phyloP scores from a whole-genome alignment of 2,113 vertebrate genomes.

The Ptychochromis oligacanthus region DNA sequence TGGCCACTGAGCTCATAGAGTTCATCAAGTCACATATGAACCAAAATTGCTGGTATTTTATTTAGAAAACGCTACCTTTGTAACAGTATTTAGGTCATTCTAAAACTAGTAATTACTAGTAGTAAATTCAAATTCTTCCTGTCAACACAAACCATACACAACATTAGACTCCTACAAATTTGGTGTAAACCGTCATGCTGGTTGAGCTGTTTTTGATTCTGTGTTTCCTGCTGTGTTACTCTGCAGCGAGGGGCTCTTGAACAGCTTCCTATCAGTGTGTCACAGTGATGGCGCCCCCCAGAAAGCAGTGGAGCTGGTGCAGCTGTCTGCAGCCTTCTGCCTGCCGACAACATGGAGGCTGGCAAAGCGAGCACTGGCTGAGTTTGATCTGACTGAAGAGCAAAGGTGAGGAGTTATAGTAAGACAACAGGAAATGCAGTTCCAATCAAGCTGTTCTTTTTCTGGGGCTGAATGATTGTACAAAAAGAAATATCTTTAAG shows the following conservation, averaged over 20 bases:
- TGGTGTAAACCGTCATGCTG: background rate
- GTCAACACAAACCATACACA: background rate
- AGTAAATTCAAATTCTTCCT: background rate
- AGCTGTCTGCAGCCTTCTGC: constrained; percentile 83
- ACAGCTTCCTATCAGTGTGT: constrained; percentile 80
- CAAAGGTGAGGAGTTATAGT: constrained; percentile 79
- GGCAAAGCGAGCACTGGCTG: constrained; percentile 48
- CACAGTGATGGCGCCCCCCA: constrained; percentile 51
- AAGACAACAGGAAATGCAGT: too few species aligned
- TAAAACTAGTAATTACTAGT: background rate
- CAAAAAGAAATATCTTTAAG: too few species aligned
- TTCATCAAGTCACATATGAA: background rate
- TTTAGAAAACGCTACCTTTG: background rate
- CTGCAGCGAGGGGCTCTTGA: constrained; percentile 81
- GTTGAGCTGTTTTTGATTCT: background rate
- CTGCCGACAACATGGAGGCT: constrained; percentile 77
- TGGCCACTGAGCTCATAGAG: too few species aligned
- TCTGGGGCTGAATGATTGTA: too few species aligned
- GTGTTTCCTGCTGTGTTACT: background rate
- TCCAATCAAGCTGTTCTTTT: too few species aligned
- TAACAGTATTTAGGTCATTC: background rate
- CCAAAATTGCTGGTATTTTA: background rate
- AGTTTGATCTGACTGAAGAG: constrained; percentile 55
- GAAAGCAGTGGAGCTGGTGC: constrained; percentile 85
- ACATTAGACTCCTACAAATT: too few species aligned